These are phyloP conservation scores for Periophthalmodon schlosseri DNA, from an alignment of 2,113 vertebrate species.

Conservation along the genomic window DNA sequence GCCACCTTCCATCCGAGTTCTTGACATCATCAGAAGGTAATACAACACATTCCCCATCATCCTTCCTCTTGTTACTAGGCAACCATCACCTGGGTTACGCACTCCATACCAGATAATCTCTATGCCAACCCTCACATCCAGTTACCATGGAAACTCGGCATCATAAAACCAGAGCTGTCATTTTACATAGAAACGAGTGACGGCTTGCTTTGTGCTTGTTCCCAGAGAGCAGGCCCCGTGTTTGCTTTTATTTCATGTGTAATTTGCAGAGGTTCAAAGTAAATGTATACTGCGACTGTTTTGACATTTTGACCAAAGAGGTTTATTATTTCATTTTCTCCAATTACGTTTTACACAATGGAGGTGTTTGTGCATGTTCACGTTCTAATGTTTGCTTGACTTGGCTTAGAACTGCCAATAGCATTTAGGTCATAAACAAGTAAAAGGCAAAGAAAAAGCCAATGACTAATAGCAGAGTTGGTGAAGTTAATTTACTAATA, in stretches of 20 bases:
- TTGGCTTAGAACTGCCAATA: too few species aligned
- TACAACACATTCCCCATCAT: conserved; percentile 29
- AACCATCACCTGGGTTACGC: conserved; percentile 77
- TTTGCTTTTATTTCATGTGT: conserved; percentile 3
- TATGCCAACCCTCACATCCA: conserved; percentile 68
- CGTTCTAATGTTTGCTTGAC: too few species aligned
- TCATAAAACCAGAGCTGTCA: conserved; percentile 32
- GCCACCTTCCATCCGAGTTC: neutral
- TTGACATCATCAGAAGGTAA: conserved; percentile 7
- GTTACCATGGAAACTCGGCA: conserved; percentile 70
- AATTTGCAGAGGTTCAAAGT: conserved; percentile 14
- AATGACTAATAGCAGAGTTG: too few species aligned
- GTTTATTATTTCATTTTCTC: neutral
- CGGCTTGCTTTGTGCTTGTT: conserved; percentile 23
- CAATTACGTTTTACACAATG: neutral
- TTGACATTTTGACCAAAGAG: conserved; percentile 5
- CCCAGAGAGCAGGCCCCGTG: neutral
- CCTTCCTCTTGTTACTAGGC: conserved; percentile 75
- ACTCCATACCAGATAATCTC: conserved; percentile 69
- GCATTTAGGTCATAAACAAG: too few species aligned
- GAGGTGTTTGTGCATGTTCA: neutral
- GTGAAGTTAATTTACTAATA: too few species aligned
- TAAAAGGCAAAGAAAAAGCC: too few species aligned
- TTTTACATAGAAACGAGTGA: conserved; percentile 49
- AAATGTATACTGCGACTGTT: neutral